Percentiles rank a stretch among this genome's conserved stretches.
These are phyloP conservation scores for Stegodyphus dumicola DNA, from an alignment of 1,140 invertebrate genomes.

Conservation along the genomic window DNA sequence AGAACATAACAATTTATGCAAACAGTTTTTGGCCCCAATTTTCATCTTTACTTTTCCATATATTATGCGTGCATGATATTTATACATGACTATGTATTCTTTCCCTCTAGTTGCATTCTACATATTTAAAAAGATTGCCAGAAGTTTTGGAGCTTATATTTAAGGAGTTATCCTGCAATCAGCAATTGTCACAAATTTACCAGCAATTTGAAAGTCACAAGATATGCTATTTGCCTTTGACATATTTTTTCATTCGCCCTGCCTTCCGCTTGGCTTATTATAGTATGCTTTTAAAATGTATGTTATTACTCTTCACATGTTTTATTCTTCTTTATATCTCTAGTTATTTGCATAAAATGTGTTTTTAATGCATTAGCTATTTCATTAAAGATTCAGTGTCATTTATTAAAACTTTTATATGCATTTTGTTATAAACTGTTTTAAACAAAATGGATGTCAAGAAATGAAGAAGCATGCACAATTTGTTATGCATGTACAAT, in stretches of 20 bases:
- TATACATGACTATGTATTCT: slow-evolving; percentile 31
- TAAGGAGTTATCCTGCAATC: slow-evolving; percentile 77
- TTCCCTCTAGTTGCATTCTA: slow-evolving; percentile 78
- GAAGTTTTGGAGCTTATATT: slow-evolving; percentile 81
- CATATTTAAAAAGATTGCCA: slow-evolving; percentile 81
- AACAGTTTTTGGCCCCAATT: no score
- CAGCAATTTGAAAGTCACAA: slow-evolving; percentile 87
- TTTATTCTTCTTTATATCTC: background rate
- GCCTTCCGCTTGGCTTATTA: slow-evolving; percentile 90
- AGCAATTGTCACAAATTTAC: slow-evolving; percentile 82
- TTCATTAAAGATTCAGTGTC: background rate
- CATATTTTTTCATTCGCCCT: slow-evolving; percentile 87
- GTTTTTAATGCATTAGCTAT: background rate
- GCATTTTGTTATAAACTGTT: background rate
- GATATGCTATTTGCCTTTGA: slow-evolving; percentile 87
- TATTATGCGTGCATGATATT: background rate
- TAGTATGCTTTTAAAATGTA: slow-evolving; percentile 83
- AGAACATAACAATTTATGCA: no score
- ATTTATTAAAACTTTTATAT: background rate
- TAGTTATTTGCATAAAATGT: background rate
- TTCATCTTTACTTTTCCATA: background rate
- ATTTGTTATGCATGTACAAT: background rate
- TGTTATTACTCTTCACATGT: slow-evolving; percentile 66
- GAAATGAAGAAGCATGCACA: background rate
- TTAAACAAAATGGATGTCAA: background rate